phyloP scores from a whole-genome alignment of 2,797 vertebrate genomes.

The Pteronotus mesoamericanus region DNA sequence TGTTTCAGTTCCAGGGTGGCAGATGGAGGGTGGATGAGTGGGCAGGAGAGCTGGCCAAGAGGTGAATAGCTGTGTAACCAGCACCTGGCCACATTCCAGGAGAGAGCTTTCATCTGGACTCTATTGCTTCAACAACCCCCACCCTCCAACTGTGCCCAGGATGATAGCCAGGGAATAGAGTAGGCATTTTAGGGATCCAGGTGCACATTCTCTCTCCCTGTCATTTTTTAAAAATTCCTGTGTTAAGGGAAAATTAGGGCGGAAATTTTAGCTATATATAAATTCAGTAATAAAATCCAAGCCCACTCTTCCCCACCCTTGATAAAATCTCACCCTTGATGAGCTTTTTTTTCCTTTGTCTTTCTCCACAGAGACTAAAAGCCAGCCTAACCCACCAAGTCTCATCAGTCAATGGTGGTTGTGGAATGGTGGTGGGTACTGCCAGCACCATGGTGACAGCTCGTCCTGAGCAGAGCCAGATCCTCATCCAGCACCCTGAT shows the following conservation, averaged over 20 bases:
- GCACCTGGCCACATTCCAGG: constrained; percentile 51
- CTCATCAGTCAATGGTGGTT: constrained; percentile 87
- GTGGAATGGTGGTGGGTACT: constrained; percentile 85
- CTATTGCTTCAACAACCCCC: constrained; percentile 37
- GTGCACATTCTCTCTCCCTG: constrained; percentile 35
- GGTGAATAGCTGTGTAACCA: constrained; percentile 44
- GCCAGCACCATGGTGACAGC: constrained; percentile 93
- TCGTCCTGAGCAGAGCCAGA: constrained; percentile 92
- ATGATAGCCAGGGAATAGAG: constrained; percentile 61
- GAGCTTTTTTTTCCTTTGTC: not conserved
- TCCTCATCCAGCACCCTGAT: constrained; percentile 92
- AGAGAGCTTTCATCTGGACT: constrained; percentile 61
- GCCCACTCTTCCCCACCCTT: not conserved
- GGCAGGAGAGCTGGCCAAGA: constrained; percentile 70
- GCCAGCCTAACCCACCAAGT: constrained; percentile 92
- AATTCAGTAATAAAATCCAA: constrained; percentile 49
- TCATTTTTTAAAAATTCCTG: constrained; percentile 52
- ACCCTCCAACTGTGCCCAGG: constrained; percentile 60
- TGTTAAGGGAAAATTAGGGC: constrained; percentile 37
- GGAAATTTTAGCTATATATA: constrained; percentile 38
- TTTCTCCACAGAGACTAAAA: constrained; percentile 89
- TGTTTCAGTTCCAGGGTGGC: constrained; percentile 66
- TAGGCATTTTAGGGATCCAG: constrained; percentile 59
- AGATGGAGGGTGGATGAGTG: constrained; percentile 76
- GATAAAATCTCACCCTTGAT: constrained; percentile 24